These are phyloP conservation scores for Piscicola geometra DNA, from an alignment of 2,888 invertebrate species.

Conservation along the genomic window DNA sequence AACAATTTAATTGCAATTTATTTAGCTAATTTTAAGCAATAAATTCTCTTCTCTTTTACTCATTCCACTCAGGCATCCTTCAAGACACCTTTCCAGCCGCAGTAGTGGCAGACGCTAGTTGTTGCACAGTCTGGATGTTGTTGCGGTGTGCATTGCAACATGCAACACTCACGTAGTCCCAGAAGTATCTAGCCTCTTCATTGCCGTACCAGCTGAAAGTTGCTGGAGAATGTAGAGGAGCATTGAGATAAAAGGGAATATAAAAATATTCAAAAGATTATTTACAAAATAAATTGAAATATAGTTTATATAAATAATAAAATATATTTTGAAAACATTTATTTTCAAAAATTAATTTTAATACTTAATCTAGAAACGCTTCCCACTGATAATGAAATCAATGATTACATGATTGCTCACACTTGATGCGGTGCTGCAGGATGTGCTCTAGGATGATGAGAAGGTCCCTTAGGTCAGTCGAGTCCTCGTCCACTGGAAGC, in stretches of 20 bases:
- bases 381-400: neutral
- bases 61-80: too few species aligned
- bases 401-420: constrained; percentile 41
- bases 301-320: neutral
- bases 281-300: neutral
- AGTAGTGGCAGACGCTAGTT: constrained; percentile 47
- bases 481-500: constrained; percentile 47
- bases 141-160: constrained; percentile 45
- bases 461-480: constrained; percentile 49
- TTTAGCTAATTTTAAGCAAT: too few species aligned
- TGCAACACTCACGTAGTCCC: constrained; percentile 46
- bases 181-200: constrained; percentile 45
- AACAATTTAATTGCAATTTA: too few species aligned
- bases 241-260: neutral
- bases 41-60: too few species aligned
- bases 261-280: neutral
- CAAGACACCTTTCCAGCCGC: constrained; percentile 47
- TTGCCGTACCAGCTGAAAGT: constrained; percentile 47
- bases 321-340: neutral
- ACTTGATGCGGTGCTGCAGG: constrained; percentile 46
- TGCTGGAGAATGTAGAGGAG: constrained; percentile 36
- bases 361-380: neutral
- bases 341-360: neutral
- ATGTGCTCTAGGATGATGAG: constrained; percentile 49
- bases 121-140: constrained; percentile 47